Evolutionary conservation across 2,113 vertebrate species (phyloP), one percentile per base, ranked within the genome.

Genomic region (Salvator merianae): DNA sequence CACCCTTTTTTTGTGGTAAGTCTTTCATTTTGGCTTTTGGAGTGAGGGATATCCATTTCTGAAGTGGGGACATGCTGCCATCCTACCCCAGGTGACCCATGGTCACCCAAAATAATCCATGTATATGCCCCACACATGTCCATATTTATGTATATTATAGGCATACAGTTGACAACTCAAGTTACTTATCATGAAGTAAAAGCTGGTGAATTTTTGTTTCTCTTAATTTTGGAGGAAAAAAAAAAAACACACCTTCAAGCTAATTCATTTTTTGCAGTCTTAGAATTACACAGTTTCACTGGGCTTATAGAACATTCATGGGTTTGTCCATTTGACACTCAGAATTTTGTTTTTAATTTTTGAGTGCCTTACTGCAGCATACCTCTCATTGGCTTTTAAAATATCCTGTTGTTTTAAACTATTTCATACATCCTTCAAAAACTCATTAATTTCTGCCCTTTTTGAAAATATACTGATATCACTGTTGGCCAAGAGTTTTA

Each of bases 281-380:
- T 83, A 76, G 83, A 71, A 89, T 85, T 86, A 87, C 80, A 83
- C 84, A 83, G 34, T 43, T 71, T 5, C 43, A 2, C 24, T 77
- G 66, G 76, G 85, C 90, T 79, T 76, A 10, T 34, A 40, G 30
- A 84, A 79, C 16, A 47, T 43, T 87, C 86, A 86, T 71, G 81
- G 87, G 84, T 43, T 43, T 74, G 38, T 2, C 36, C n/a, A 47
- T 43, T n/a, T 47, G 59, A 75, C 32, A 43, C 32, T 82, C 36
- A 82, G 22, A 32, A 40, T n/a, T 63, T 26, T 14, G n/a, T 75
- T 63, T 66, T 90, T 88, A 82, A 20, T 89, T 89, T 38, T 84
- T n/a, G 87, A 91, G 87, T 12, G 88, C 26, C 91, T 84, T 86
- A 80, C 74, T 40, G 77, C 86, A 86, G 86, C 89, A 66, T 84